Percentiles rank a stretch among this genome's conserved stretches.
Conservation (phyloP, 2,888 invertebrate species). For the Hypsopygia costalis region DNA sequence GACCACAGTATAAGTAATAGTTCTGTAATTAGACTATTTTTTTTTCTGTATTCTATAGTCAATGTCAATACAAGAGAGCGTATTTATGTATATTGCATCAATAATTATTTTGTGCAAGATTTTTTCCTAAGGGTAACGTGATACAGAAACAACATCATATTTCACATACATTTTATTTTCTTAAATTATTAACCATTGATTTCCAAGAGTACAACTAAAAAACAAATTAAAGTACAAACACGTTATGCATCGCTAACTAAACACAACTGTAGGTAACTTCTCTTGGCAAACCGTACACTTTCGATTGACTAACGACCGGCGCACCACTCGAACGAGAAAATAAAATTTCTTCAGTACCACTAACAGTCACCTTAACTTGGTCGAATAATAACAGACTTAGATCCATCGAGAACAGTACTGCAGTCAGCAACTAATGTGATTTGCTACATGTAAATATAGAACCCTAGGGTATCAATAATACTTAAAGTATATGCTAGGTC, state of each 20-base stretch:
- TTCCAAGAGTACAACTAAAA: slow-evolving; percentile 81
- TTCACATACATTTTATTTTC: slow-evolving; percentile 81
- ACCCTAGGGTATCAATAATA: slow-evolving; percentile 64
- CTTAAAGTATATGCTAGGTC: slow-evolving; percentile 66
- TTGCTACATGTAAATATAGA: slow-evolving; percentile 66
- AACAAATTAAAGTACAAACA: slow-evolving; percentile 81
- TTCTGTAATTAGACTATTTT: too few species aligned
- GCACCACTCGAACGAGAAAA: slow-evolving; percentile 71
- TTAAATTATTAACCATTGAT: slow-evolving; percentile 81
- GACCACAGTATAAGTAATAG: too few species aligned
- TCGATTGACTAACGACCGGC: slow-evolving; percentile 71
- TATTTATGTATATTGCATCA: too few species aligned
- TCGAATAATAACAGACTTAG: slow-evolving; percentile 65
- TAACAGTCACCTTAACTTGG: slow-evolving; percentile 61
- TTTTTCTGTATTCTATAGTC: too few species aligned
- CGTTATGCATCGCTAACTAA: slow-evolving; percentile 79
- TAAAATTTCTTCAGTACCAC: slow-evolving; percentile 28
- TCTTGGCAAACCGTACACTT: slow-evolving; percentile 77
- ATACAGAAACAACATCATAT: slow-evolving; percentile 43
- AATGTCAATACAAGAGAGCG: too few species aligned
- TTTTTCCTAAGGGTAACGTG: neutral
- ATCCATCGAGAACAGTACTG: slow-evolving; percentile 64
- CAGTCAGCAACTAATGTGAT: slow-evolving; percentile 68
- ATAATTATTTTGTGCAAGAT: too few species aligned
- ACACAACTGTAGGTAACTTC: slow-evolving; percentile 80